Base-by-base conservation (phyloP, 2,113 vertebrate genomes). In the Microcebus jonahi region DNA sequence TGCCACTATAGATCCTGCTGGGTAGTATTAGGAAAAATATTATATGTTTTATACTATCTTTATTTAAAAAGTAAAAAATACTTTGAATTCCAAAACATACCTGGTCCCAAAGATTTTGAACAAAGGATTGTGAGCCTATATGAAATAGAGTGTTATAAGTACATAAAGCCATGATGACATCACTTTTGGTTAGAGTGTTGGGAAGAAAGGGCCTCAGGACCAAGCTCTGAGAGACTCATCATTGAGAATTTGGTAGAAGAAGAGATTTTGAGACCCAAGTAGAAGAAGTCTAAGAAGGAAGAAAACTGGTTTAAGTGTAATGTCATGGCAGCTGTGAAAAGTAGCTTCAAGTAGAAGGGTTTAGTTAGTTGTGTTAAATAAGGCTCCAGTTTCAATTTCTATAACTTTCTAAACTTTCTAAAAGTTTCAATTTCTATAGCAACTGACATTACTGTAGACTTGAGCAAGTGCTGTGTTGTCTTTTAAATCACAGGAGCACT, bases 201-300 rank as follows among this genome's bases (percentile, higher is more conserved):
- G n/a, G 50, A 17, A 89, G n/a, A 94, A 70, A 76, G 59, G 36
- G 9, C 42, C 42, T 36, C 34, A 91, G 67, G 73, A 55, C 8
- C 45, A 84, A 39, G 29, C 15, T 81, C 48, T 14, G 29, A 68
- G 76, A 80, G 42, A 36, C 50, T 96, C 55, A 12, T 80, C 5
- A 68, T 29, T 89, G 84, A 91, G 48, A 82, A 29, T 83, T 84
- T 94, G 20, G 21, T 70, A 86, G 91, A 89, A 86, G 91, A 89
- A 93, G 25, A 71, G 53, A 57, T 65, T 27, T 17, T 93, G 18
- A 93, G 63, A 91, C n/a, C 13, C 45, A 71, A 91, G 57, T 90
- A 65, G 82, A 53, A 82, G 68, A 93, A 67, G 23, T 65, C 53
- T 48, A 39, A 92, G 75, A 36, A 90, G 71, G 59, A 83, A 82